A percentile compares a stretch with the other conserved stretches of the same genome.
Conservation (phyloP, 1,140 invertebrate genomes). For the Macrocentrus cingulum region DNA sequence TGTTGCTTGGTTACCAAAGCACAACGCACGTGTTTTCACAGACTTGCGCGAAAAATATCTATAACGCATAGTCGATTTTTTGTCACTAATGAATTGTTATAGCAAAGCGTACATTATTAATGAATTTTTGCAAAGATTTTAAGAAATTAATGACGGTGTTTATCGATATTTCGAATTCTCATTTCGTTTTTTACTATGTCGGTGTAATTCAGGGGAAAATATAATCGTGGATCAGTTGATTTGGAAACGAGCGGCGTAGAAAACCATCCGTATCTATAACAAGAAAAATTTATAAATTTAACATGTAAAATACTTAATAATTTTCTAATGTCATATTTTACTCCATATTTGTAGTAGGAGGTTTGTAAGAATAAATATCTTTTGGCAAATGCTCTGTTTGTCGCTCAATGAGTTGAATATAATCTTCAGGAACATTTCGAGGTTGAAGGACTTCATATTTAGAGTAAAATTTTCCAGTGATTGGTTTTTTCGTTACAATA, state of each 20-base stretch:
- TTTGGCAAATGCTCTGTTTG: constrained; percentile 29
- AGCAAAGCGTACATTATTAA: background rate
- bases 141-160: constrained; percentile 34
- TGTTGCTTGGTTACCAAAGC: constrained; percentile 40
- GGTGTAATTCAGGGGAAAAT: constrained; percentile 35
- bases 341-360: constrained; percentile 47
- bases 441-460: constrained; percentile 37
- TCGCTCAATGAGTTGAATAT: constrained; percentile 40
- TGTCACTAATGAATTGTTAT: constrained; percentile 1
- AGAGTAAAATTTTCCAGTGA: constrained; percentile 49
- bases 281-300: constrained; percentile 2
- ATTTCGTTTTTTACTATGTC: constrained; percentile 46
- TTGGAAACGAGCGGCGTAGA: constrained; percentile 32
- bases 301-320: constrained; percentile 22
- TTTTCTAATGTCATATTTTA: too few species aligned
- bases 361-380: constrained; percentile 41
- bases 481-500: constrained; percentile 28
- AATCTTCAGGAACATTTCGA: constrained; percentile 34
- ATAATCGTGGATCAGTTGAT: constrained; percentile 40
- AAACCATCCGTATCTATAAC: constrained; percentile 49
- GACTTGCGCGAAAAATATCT: constrained; percentile 5
- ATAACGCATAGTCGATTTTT: constrained; percentile 10
- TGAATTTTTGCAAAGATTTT: constrained; percentile 39
- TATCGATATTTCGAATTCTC: constrained; percentile 35
- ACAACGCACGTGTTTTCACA: constrained; percentile 37